Percentiles rank a stretch among this genome's conserved stretches.
These are phyloP conservation scores for Xestia c-nigrum DNA, from an alignment of 2,888 invertebrate genomes.

Conservation along the genomic window DNA sequence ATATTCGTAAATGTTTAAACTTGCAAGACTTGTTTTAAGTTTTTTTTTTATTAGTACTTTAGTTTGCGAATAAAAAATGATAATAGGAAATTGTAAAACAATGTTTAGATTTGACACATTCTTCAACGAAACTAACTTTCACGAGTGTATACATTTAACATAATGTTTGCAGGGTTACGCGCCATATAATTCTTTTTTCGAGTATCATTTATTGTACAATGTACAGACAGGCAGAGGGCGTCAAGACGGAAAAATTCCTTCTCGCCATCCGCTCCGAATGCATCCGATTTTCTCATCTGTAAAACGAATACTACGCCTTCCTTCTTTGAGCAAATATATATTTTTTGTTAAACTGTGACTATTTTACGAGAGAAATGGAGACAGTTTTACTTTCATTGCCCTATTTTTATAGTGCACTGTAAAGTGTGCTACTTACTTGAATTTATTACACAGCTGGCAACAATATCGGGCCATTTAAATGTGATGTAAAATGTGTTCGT, in stretches of 20 bases:
- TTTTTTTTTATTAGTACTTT: too few species aligned
- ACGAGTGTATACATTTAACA: not conserved
- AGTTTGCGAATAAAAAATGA: too few species aligned
- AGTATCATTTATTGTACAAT: conserved; percentile 44
- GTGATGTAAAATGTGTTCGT: conserved; percentile 64
- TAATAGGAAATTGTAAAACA: too few species aligned
- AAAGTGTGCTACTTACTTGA: conserved; percentile 45
- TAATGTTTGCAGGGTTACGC: not conserved
- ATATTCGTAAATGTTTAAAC: not conserved
- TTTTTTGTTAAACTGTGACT: conserved; percentile 46
- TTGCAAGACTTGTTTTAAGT: not conserved
- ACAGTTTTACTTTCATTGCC: conserved; percentile 21
- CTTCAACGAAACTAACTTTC: not conserved
- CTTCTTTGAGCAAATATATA: conserved; percentile 50
- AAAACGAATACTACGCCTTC: conserved; percentile 69
- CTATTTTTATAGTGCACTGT: conserved; percentile 30
- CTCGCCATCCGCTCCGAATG: conserved; percentile 70
- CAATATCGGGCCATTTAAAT: conserved; percentile 63
- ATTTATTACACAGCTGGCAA: conserved; percentile 47
- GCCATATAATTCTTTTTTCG: conserved; percentile 19
- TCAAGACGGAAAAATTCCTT: conserved; percentile 68
- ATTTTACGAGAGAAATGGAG: conserved; percentile 36
- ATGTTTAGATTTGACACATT: not conserved
- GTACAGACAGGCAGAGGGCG: conserved; percentile 53
- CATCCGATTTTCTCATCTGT: conserved; percentile 72